Evolutionary conservation across 2,888 invertebrate species (phyloP), one percentile per base, ranked within the genome.

Genomic region (Lepetodrilus schrolli): DNA sequence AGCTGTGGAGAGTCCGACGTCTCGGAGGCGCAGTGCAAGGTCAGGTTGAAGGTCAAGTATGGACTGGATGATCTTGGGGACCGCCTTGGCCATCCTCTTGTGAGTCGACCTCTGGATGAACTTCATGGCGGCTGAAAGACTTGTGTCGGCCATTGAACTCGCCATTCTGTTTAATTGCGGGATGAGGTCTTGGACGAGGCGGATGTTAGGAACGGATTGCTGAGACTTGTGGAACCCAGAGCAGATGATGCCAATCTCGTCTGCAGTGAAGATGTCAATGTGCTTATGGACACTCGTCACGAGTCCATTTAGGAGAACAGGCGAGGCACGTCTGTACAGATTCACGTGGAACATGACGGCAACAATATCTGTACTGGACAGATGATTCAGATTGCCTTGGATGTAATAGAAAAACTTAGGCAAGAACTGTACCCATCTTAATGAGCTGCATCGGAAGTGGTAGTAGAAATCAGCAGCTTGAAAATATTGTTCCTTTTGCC

Each of bases 101-200:
- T 68, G 38, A 13, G 68, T 43, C 13, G 43, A 47, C 26, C 47
- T 68, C 47, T 47, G 68, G 4, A 68, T 43, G n/a, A 21, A 68
- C n/a, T 68, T 68, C n/a, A 68, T n/a, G 3, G 47, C 23, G n/a
- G 68, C 68, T 30, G 68, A 43, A 4, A 68, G 68, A 23, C 47
- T 47, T n/a, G 47, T 30, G 26, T 38, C 43, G 26, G 43, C 68
- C 0, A 47, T n/a, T 10, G n/a, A 13, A 26, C 23, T 26, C 1
- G 47, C 47, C 10, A 38, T 23, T 21, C 20, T 13, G 4, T 23
- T 23, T 8, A 47, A 23, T 26, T 43, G 21, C 4, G 43, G n/a
- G 8, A 47, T 47, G n/a, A 68, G 13, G 2, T 43, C 26, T 10
- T 68, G n/a, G 4, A 43, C 26, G 26, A 68, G 26, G 7, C n/a